Evolutionary conservation across 2,113 vertebrate species (phyloP).

Genomic region (Arothron firmamentum): DNA sequence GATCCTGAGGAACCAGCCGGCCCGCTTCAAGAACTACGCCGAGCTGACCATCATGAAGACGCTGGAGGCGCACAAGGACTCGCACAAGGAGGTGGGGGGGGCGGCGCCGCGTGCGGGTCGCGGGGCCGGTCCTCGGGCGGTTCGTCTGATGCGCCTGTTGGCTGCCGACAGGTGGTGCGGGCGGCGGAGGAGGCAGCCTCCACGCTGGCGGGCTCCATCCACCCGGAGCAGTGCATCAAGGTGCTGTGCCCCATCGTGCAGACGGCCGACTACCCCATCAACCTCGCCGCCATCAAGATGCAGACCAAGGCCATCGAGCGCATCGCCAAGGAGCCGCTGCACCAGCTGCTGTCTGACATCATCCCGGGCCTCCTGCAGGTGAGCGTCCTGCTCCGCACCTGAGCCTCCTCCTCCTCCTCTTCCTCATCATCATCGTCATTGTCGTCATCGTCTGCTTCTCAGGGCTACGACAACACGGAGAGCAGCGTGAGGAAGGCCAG

Average conservation of each 20-base stretch:
- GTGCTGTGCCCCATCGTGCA: slow-evolving; percentile 98
- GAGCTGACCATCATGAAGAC: slow-evolving; percentile 99
- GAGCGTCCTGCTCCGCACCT: not conserved
- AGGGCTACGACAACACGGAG: slow-evolving; percentile 98
- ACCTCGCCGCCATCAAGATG: slow-evolving; percentile 99
- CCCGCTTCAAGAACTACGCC: slow-evolving; percentile 95
- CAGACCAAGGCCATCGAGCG: slow-evolving; percentile 96
- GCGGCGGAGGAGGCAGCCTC: slow-evolving; percentile 95
- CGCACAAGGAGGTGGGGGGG: slow-evolving; percentile 97
- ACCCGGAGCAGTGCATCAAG: slow-evolving; percentile 98
- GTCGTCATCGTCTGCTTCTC: slow-evolving; percentile 6
- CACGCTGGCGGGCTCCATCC: slow-evolving; percentile 91
- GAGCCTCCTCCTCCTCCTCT: too few relatives aligned
- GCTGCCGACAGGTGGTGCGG: slow-evolving; percentile 83
- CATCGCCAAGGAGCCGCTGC: slow-evolving; percentile 87
- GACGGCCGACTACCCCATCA: slow-evolving; percentile 98
- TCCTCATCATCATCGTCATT: too few relatives aligned
- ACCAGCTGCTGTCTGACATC: slow-evolving; percentile 90
- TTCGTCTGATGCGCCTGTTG: not conserved
- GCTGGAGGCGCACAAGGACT: slow-evolving; percentile 98
- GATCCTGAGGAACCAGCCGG: slow-evolving; percentile 95
- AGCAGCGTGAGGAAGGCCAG: slow-evolving; percentile 99
- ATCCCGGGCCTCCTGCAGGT: slow-evolving; percentile 97
- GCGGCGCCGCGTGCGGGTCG: not conserved
- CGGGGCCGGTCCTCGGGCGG: too few relatives aligned